A percentile compares a stretch with the other conserved stretches of the same genome.
Conservation (phyloP, 2,888 invertebrate genomes). For the Parnassius smintheus region DNA sequence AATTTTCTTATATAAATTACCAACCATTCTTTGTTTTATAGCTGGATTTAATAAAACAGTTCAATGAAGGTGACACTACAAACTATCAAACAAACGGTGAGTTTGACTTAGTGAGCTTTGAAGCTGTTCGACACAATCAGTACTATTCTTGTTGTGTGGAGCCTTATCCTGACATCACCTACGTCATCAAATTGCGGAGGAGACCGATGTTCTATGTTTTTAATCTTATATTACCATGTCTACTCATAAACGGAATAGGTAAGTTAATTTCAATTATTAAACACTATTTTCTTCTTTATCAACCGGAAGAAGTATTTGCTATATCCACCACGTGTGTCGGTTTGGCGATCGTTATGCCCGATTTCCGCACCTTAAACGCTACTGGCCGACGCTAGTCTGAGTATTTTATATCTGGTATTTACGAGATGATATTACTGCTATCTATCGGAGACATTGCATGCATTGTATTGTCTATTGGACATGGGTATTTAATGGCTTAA, state of each 20-base stretch:
- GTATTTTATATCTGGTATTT: too few species aligned
- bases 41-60: slow-evolving; percentile 88
- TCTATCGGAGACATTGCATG: too few species aligned
- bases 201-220: slow-evolving; percentile 93
- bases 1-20: background rate
- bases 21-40: slow-evolving; percentile 44
- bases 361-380: too few species aligned
- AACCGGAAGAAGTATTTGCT: too few species aligned
- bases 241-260: slow-evolving; percentile 92
- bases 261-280: slow-evolving; percentile 43
- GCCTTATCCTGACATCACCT: slow-evolving; percentile 92
- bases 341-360: too few species aligned
- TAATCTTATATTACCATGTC: slow-evolving; percentile 91
- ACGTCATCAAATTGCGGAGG: slow-evolving; percentile 87
- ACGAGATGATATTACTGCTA: too few species aligned
- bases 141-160: slow-evolving; percentile 91
- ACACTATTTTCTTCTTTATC: too few species aligned
- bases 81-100: slow-evolving; percentile 96
- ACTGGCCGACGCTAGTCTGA: too few species aligned
- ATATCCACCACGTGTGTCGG: too few species aligned
- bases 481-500: too few species aligned
- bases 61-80: slow-evolving; percentile 90
- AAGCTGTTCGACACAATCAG: slow-evolving; percentile 86
- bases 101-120: slow-evolving; percentile 90
- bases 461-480: too few species aligned